phyloP scores from a whole-genome alignment of 1,140 invertebrate species.

The Pectinophora gossypiella region DNA sequence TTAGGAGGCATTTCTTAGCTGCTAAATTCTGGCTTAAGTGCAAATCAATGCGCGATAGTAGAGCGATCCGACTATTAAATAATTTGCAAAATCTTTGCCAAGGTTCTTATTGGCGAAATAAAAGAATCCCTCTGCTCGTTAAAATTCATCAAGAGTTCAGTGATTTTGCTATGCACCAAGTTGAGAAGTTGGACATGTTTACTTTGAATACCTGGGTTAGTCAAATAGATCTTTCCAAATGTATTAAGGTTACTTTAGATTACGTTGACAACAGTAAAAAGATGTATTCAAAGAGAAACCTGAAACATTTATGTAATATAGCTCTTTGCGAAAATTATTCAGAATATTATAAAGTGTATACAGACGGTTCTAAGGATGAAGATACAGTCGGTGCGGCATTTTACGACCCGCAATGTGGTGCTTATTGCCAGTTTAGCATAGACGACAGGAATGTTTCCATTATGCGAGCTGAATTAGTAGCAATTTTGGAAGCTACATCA shows the following conservation, averaged over 20 bases:
- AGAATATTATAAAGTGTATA: background rate
- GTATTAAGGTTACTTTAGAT: background rate
- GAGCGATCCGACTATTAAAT: too few species aligned
- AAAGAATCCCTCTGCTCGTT: background rate
- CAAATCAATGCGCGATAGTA: too few species aligned
- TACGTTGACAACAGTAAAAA: background rate
- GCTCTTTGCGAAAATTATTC: background rate
- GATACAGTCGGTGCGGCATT: background rate
- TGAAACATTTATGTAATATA: background rate
- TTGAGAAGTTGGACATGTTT: background rate
- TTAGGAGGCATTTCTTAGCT: background rate
- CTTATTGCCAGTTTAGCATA: background rate
- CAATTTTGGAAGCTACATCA: background rate
- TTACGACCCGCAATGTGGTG: background rate
- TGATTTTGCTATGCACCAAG: background rate
- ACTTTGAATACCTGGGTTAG: background rate
- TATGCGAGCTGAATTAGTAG: background rate
- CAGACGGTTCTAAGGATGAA: constrained; percentile 1
- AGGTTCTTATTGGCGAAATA: background rate
- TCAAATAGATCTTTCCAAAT: background rate
- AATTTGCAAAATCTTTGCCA: too few species aligned
- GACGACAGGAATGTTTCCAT: background rate
- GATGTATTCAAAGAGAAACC: background rate
- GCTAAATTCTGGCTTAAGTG: background rate
- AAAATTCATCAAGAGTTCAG: background rate